Conservation (phyloP, 1,140 invertebrate species). For the Mesaphorura yosii region DNA sequence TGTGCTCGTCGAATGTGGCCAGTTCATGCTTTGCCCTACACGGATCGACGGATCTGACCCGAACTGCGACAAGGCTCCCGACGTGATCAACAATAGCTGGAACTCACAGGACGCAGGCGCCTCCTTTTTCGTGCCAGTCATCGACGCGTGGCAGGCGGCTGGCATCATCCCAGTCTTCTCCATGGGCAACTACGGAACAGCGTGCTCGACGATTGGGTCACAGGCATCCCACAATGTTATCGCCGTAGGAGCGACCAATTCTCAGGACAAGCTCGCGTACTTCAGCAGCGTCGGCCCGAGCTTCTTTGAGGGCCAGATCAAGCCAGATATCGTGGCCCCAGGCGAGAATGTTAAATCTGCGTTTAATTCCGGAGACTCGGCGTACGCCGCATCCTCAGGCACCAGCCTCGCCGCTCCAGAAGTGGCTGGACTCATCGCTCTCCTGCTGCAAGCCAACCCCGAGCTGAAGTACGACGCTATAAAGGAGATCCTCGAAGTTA, state of each 20-base stretch:
- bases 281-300: conserved; percentile 6
- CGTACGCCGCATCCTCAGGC: not conserved
- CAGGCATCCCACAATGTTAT: too few relatives aligned
- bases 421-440: conserved; percentile 6
- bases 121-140: not conserved
- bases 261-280: not conserved
- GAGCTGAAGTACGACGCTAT: not conserved
- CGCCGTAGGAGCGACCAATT: not conserved
- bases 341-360: conserved; percentile 9
- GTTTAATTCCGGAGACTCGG: not conserved
- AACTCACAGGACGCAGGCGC: too few relatives aligned
- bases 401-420: conserved; percentile 12
- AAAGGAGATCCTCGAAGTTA: not conserved
- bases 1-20: conserved; percentile 8
- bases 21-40: conserved; percentile 10
- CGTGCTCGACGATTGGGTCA: too few relatives aligned
- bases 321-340: conserved; percentile 17
- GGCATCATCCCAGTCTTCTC: conserved; percentile 4
- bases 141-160: not conserved
- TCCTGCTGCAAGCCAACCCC: not conserved
- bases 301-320: conserved; percentile 1
- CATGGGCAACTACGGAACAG: conserved; percentile 5
- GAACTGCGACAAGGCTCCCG: conserved; percentile 1
- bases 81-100: conserved; percentile 4
- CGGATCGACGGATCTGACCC: not conserved